Percentiles rank a stretch among this genome's conserved stretches.
These are phyloP conservation scores for Steinernema scapterisci DNA, from an alignment of 2,888 invertebrate genomes.

Conservation along the genomic window DNA sequence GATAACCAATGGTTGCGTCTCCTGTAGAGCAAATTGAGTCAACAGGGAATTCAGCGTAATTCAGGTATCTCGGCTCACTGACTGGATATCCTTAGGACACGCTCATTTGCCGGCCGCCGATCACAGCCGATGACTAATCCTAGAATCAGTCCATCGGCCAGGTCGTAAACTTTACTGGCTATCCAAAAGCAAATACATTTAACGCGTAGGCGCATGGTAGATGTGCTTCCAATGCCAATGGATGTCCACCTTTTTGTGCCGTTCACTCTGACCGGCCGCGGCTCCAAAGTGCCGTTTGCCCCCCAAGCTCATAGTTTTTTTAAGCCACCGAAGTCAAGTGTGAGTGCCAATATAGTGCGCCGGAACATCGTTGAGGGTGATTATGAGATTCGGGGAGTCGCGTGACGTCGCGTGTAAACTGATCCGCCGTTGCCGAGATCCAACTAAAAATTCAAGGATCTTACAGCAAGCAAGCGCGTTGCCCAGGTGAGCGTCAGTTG, in stretches of 20 bases:
- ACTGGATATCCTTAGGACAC: no score
- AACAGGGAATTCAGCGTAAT: no score
- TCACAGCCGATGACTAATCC: constrained; percentile 8
- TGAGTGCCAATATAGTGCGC: not conserved
- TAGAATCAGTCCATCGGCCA: not conserved
- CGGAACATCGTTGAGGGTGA: not conserved
- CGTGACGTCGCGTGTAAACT: constrained; percentile 22
- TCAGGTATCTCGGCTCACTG: no score
- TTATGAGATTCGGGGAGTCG: constrained; percentile 16
- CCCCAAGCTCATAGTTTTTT: not conserved
- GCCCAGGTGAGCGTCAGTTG: constrained; percentile 18
- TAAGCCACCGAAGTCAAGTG: not conserved
- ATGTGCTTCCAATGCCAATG: not conserved
- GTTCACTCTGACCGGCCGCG: not conserved
- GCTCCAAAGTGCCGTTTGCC: no score
- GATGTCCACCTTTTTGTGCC: not conserved
- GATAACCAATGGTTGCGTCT: no score
- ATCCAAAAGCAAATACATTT: constrained; percentile 17
- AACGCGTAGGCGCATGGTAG: constrained; percentile 27
- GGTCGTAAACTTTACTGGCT: constrained; percentile 15
- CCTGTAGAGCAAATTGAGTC: no score
- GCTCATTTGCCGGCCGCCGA: not conserved
- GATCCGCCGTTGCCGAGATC: not conserved
- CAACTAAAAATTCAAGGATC: constrained; percentile 15
- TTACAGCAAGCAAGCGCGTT: not conserved